These are phyloP conservation scores for Morus bassanus DNA, from an alignment of 2,797 vertebrate species.

Conservation along the genomic window DNA sequence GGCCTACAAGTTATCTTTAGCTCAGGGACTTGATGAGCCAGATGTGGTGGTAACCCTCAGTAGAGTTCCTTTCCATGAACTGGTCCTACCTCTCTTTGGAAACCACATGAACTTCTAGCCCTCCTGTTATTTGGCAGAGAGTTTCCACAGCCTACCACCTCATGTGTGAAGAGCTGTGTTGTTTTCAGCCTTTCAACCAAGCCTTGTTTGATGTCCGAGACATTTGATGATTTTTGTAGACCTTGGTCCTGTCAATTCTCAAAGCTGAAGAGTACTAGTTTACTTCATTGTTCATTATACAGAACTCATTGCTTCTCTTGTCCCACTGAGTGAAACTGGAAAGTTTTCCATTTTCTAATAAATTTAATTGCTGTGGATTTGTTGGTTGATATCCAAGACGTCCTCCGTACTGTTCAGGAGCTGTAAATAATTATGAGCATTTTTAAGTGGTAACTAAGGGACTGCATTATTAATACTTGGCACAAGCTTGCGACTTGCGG, in stretches of 20 bases:
- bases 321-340: not conserved
- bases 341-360: constrained; percentile 35
- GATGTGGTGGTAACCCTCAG: not conserved
- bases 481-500: not conserved
- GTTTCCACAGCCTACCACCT: not conserved
- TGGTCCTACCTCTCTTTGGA: not conserved
- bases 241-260: not conserved
- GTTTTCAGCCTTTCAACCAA: not conserved
- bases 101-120: not conserved
- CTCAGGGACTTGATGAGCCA: not conserved
- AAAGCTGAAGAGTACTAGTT: not conserved
- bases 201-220: not conserved
- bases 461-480: constrained; percentile 17
- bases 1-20: not conserved
- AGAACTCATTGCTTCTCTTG: not conserved
- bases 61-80: not conserved
- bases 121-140: not conserved
- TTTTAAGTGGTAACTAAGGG: constrained; percentile 47
- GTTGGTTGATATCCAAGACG: not conserved
- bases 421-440: constrained; percentile 38
- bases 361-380: not conserved
- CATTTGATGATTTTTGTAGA: not conserved
- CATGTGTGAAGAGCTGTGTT: not conserved
- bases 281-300: not conserved
- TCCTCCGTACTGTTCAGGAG: not conserved